Evolutionary conservation across 2,113 vertebrate genomes (phyloP), one percentile per base, ranked within the genome.

Genomic region (Calonectris borealis): DNA sequence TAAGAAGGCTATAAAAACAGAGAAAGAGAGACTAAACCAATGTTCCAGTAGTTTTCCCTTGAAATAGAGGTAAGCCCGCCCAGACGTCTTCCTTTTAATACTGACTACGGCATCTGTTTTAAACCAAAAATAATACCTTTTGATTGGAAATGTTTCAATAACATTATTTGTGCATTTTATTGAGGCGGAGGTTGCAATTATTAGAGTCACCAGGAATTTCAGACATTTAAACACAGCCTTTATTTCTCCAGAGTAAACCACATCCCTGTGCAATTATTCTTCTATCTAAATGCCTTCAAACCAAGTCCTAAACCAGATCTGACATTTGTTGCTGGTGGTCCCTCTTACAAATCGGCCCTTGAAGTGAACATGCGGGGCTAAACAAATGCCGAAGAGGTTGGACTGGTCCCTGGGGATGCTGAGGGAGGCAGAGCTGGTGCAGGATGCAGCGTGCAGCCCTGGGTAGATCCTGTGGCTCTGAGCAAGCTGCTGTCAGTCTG

Each of bases 121-220:
- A 98, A 97, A 98, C 96, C 97, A 96, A 96, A 98, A 98, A 98
- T 97, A 98, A 97, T 98, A 97, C 96, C 97, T 98, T 97, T 94
- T 96, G 93, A 97, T 97, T 98, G 97, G 97, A 97, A 97, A 96
- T 68, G 79, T 94, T 98, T 98, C 97, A 98, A 79, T 91, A 97
- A 97, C 94, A 96, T 97, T 97, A 98, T 97, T 98, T 97, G 92
- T 96, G 92, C 97, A 86, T 98, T 98, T 98, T 98, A 98, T 98
- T 97, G 98, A 97, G 98, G 96, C 68, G 3, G 94, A 98, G 94
- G 95, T 97, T 98, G 94, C 95, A 98, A 97, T 98, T 98, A 98
- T 98, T 98, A 98, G 97, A 83, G 88, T 97, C 96, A 96, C 96
- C 93, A 98, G 93, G 98, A 98, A 98, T 98, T 97, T 97, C 94